Evolutionary conservation across 2,797 vertebrate species (phyloP), one percentile per base, ranked within the genome.

Genomic region (Hydrolagus colliei): DNA sequence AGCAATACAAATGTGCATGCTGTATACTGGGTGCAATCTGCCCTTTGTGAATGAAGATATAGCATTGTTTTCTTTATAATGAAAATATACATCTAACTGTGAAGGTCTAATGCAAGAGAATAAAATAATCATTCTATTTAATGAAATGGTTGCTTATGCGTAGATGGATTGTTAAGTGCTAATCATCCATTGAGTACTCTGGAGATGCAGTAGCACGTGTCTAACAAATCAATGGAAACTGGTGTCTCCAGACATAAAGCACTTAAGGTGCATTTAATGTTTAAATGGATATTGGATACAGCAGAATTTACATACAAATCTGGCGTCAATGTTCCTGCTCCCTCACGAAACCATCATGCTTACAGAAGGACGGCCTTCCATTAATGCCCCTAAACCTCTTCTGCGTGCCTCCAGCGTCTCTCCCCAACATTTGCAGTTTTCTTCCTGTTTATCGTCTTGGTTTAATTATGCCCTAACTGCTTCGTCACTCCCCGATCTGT

Each of bases 191-290:
- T 77, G 75, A 77, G 52, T 61, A 59, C 41, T 77, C 61, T 52
- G 61, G 3, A 77, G 75, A 11, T 77, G 75, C 52, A 77, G 52
- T 77, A 20, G 14, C 63, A 80, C 65, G 62, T 67, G 62, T 63
- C 22, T 27, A 12, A 35, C 61, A 67, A 9, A 80, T 80, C 62
- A 65, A 63, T 80, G 78, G 62, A 80, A 80, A 27, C 22, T 80
- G 32, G 22, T 32, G 22, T 13, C 61, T 80, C 61, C 78, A 80
- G 62, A 32, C n/a, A 52, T 77, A 52, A 77, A 77, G 75, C 75
- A 77, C 52, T 77, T 77, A 77, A 77, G 14, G 0, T 77, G 75
- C 75, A 61, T 77, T 77, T 77, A 77, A 41, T 75, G 52, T 41
- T 74, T 74, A 41, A 74, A 74, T 41, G 32, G 35, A 52, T 16